Evolutionary conservation across 2,888 invertebrate species (phyloP), one percentile per base, ranked within the genome.

Genomic region (Philereme transversata): DNA sequence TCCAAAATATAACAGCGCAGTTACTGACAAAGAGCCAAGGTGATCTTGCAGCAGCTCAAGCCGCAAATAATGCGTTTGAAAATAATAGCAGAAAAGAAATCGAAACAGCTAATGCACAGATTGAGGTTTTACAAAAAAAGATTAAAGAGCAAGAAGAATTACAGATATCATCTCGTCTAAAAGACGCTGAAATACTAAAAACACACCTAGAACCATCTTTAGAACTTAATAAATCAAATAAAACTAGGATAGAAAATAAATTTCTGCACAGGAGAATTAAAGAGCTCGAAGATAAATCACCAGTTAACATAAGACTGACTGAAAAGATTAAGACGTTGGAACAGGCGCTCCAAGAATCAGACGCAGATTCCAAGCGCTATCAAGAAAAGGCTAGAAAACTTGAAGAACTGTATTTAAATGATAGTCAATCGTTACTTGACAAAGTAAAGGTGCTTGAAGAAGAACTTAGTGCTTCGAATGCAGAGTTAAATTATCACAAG

Each of bases 291-390:
- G 9, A 49, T 5, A 51, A 44, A 40, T 43, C 51, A 10, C 34
- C 38, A 5, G 33, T 5, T 7, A 54, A 47, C n/a, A 6, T 43
- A 9, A 46, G 10, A 6, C 40, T 63, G 4, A 10, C 34, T 59
- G 46, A 59, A 41, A 55, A 47, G 35, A 46, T 57, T 11, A 63
- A 57, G 43, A 8, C 3, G 0, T 47, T 63, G 47, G 46, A 63
- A 33, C 4, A 51, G 9, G 4, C 41, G 5, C 43, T 52, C 4
- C 38, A 11, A 5, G 10, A 8, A 44, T 40, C 56, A n/a, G 44
- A 49, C 10, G 34, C 11, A 5, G 50, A 53, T 35, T 41, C 38
- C n/a, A 40, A 36, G 11, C 48, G 6, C n/a, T 48, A 50, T 34
- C 48, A 52, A 50, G 34, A 49, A 6, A 56, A 34, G 41, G 50